Evolutionary conservation across 2,797 vertebrate species (phyloP).

Genomic region (Margarornis squamiger): DNA sequence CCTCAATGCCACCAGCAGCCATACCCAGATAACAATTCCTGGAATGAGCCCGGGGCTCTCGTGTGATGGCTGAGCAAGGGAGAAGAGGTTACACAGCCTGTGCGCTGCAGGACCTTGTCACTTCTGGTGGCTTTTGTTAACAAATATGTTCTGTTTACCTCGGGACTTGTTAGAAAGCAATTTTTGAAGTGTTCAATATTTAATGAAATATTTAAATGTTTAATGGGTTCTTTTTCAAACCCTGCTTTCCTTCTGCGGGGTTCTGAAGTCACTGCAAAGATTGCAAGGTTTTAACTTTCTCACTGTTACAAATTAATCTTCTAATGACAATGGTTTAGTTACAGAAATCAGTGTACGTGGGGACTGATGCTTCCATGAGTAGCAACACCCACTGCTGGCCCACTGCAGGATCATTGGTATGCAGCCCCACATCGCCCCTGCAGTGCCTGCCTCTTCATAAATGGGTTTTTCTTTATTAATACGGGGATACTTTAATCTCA

Average conservation of each 20-base stretch:
- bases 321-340: background rate
- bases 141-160: conserved; percentile 70
- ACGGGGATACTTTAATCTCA: conserved; percentile 65
- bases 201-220: conserved; percentile 74
- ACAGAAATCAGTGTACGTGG: fast-evolving
- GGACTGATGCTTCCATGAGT: background rate
- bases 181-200: conserved; percentile 74
- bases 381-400: background rate
- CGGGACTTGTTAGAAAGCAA: conserved; percentile 67
- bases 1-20: background rate
- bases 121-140: conserved; percentile 49
- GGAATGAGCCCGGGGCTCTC: background rate
- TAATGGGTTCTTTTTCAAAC: conserved; percentile 60
- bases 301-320: background rate
- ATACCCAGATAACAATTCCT: background rate
- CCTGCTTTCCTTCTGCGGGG: conserved; percentile 5
- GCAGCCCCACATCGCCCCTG: background rate
- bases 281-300: background rate
- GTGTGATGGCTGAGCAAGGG: background rate
- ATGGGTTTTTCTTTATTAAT: conserved; percentile 66
- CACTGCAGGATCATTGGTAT: conserved; percentile 26
- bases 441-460: background rate
- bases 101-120: background rate
- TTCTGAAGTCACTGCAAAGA: background rate
- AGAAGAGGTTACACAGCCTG: background rate